Evolutionary conservation across 1,140 invertebrate genomes (phyloP).

Genomic region (Mya arenaria): DNA sequence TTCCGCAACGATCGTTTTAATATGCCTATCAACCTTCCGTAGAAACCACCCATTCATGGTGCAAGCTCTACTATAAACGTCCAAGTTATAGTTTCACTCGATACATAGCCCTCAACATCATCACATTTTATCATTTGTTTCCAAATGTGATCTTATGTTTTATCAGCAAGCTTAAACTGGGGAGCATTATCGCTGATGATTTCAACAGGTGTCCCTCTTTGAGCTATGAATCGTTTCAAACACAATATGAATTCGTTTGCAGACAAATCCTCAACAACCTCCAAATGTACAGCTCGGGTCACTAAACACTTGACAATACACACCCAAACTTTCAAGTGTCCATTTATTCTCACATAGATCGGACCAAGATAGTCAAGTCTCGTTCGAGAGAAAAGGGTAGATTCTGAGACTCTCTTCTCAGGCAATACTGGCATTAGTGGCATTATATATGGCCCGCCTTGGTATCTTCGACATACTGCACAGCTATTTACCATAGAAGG

Average conservation of each 20-base stretch:
- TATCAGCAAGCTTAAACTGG: background rate
- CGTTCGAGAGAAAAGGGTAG: background rate
- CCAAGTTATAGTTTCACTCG: conserved; percentile 1
- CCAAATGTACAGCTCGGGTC: conserved; percentile 8
- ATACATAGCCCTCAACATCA: background rate
- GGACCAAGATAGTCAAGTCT: conserved; percentile 7
- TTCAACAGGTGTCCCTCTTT: background rate
- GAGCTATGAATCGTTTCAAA: conserved; percentile 24
- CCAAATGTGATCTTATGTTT: background rate
- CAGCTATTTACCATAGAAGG: background rate
- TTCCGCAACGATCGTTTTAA: conserved; percentile 13
- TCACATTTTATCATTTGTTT: background rate
- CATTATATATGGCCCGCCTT: conserved; percentile 14
- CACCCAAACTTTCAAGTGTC: background rate
- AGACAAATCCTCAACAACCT: conserved; percentile 27
- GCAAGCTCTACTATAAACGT: background rate
- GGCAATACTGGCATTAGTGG: background rate
- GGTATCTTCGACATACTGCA: background rate
- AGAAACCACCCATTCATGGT: background rate
- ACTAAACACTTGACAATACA: conserved; percentile 1
- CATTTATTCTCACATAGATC: background rate
- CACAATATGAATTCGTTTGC: background rate
- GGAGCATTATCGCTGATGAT: conserved; percentile 31
- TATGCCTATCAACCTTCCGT: conserved; percentile 2
- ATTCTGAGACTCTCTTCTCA: background rate